Evolutionary conservation across 2,888 invertebrate species (phyloP).

Genomic region (Hesperia comma): DNA sequence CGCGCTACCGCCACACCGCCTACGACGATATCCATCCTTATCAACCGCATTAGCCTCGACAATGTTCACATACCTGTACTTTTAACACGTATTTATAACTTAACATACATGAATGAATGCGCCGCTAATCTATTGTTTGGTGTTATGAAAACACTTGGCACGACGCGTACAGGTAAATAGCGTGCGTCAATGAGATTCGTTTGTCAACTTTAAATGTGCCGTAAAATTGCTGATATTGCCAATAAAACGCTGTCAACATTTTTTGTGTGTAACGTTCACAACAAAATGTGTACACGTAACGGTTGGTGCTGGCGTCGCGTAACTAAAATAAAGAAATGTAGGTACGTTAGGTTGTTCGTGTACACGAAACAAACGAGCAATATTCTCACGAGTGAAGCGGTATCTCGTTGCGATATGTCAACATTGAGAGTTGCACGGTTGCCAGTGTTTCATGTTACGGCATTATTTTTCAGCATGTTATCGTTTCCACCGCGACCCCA

Average conservation of each 20-base stretch:
- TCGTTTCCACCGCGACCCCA: slow-evolving; percentile 43
- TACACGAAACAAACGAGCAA: slow-evolving; percentile 47
- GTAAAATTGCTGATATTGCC: slow-evolving; percentile 25
- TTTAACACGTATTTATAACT: slow-evolving; percentile 50
- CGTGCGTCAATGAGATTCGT: slow-evolving; percentile 37
- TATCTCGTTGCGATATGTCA: slow-evolving; percentile 52
- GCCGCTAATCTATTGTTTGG: slow-evolving; percentile 42
- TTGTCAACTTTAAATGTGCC: slow-evolving; percentile 27
- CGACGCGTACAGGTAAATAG: slow-evolving; percentile 33
- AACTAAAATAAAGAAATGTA: slow-evolving; percentile 35
- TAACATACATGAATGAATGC: slow-evolving; percentile 59
- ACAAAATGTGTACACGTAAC: slow-evolving; percentile 29
- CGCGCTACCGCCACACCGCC: slow-evolving; percentile 58
- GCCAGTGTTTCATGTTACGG: slow-evolving; percentile 55
- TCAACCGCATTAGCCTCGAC: slow-evolving; percentile 68
- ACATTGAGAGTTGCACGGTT: slow-evolving; percentile 45
- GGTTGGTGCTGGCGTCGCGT: slow-evolving; percentile 36
- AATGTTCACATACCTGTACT: slow-evolving; percentile 66
- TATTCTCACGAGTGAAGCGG: slow-evolving; percentile 52
- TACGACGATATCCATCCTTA: slow-evolving; percentile 63
- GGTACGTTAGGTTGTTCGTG: slow-evolving; percentile 36
- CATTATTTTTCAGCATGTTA: slow-evolving; percentile 51
- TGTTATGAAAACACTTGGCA: slow-evolving; percentile 38
- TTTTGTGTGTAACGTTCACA: slow-evolving; percentile 22
- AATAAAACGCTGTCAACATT: slow-evolving; percentile 21